Base-by-base conservation (phyloP, 2,888 invertebrate genomes). In the Lymantria dispar region DNA sequence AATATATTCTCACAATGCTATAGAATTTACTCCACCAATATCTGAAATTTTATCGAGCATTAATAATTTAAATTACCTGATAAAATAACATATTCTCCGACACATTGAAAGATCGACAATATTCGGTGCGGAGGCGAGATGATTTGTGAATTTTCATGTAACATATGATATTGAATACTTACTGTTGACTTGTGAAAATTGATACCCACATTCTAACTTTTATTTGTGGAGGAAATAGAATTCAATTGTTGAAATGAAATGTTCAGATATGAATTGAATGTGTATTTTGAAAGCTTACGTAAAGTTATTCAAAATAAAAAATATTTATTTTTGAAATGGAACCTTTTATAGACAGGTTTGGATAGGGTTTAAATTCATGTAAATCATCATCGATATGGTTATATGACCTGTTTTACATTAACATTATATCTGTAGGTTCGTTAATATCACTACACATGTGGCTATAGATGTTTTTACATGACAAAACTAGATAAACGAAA, bases 141-240 rank as follows among this genome's bases (percentile, higher is more conserved):
- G 56, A 58, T 58, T 62, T 56, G 50, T 56, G 54, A 56, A 60
- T 64, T 54, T 56, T 53, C 52, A 51, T 54, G 53, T 50, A 41
- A 55, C 47, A 58, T 49, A 44, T 50, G 48, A 47, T 44, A 55
- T 39, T 10, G 52, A 42, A 49, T 45, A 51, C 43, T 36, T 51
- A 43, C 48, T 44, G 43, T 43, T 47, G 29, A 12, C 29, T 45
- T 33, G 45, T 31, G 42, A 48, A 56, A 57, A 54, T 58, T 30
- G 14, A 48, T 11, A 31, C 30, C 12, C 2, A 22, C 22, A 2
- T 22, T 36, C 15, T 36, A 50, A 37, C 31, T 55, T 50, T 50
- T 39, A 55, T 54, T 49, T 51, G 39, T 38, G 13, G 8, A 47
- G 8, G 11, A 54, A 43, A 48, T 29, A 41, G 39, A 43, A 43